Percentiles rank a stretch among this genome's conserved stretches.
phyloP scores from a whole-genome alignment of 1,140 invertebrate genomes.

The Nixonia krombeini region DNA sequence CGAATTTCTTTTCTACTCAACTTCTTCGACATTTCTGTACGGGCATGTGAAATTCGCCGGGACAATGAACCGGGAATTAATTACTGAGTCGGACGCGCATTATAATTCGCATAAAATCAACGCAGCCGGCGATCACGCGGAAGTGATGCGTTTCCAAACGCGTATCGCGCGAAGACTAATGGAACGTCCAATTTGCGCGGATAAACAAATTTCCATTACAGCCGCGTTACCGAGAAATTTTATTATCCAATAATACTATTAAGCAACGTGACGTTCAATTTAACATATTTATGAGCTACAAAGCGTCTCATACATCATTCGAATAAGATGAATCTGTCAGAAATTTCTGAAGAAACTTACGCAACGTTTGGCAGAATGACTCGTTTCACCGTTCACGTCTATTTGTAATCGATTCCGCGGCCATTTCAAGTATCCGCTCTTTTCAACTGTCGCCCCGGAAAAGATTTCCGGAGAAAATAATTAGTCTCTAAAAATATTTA shows the following conservation, averaged over 20 bases:
- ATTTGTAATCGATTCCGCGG: too few species aligned
- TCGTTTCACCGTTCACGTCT: not conserved
- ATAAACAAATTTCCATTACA: not conserved
- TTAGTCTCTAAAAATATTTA: too few species aligned
- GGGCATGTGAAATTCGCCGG: conserved; percentile 12
- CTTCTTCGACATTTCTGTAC: conserved; percentile 6
- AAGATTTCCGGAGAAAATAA: too few species aligned
- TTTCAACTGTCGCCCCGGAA: too few species aligned
- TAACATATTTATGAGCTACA: conserved; percentile 7
- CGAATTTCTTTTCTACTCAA: conserved; percentile 33
- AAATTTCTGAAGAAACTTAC: not conserved
- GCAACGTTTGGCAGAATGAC: conserved; percentile 1
- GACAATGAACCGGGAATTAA: conserved; percentile 5
- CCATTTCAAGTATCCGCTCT: too few species aligned
- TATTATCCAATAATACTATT: conserved; percentile 11
- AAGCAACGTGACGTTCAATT: conserved; percentile 7
- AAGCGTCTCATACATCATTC: not conserved
- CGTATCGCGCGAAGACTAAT: too few species aligned
- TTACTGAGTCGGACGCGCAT: conserved; percentile 10
- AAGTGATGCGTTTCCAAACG: too few species aligned
- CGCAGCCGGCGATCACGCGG: too few species aligned
- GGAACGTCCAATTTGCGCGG: not conserved
- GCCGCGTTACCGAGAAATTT: not conserved
- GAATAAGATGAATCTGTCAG: conserved; percentile 7
- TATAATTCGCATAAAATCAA: conserved; percentile 28